Evolutionary conservation across 2,113 vertebrate species (phyloP), one percentile per base, ranked within the genome.

Genomic region (Aplodontia rufa): DNA sequence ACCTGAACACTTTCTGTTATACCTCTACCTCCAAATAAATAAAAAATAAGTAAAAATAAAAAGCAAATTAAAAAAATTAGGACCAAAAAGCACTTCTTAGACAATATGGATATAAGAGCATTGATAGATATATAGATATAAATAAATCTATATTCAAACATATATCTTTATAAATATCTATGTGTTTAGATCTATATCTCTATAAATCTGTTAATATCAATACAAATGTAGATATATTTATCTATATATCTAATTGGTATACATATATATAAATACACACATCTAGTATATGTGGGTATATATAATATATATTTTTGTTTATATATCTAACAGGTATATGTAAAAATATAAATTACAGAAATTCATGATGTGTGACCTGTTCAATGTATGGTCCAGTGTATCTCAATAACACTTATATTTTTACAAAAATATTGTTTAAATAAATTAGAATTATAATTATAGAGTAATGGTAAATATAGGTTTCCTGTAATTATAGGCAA

Each of bases 381-480:
- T 71, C 42, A 55, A 14, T 55, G n/a, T 74, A 6, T 13, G 81
- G 30, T 19, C 22, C 79, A 14, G 6, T 74, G 95, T 93, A 75
- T 53, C 45, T 72, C 60, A 92, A 74, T 74, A 88, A 47, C 4
- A 51, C 8, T 45, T 17, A 69, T 68, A 60, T 60, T 85, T 85
- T 92, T 51, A 88, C 10, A 80, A 90, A 93, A 58, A 10, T 47
- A 80, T 66, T 81, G 82, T 22, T 92, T 85, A 58, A 69, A 74
- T 79, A 84, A 19, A n/a, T 4, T 60, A 87, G 58, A 89, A 90
- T 72, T 90, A 14, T 95, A 96, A 93, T 87, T 91, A 68, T 3
- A 96, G 62, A 71, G 81, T 90, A 87, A 72, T 40, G 30, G 19
- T 42, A 88, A 93, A 84, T 96, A 95, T 95, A 12, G 4, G 40